These are phyloP conservation scores for Propithecus perrieri DNA, from an alignment of 2,797 vertebrate species.

Conservation along the genomic window DNA sequence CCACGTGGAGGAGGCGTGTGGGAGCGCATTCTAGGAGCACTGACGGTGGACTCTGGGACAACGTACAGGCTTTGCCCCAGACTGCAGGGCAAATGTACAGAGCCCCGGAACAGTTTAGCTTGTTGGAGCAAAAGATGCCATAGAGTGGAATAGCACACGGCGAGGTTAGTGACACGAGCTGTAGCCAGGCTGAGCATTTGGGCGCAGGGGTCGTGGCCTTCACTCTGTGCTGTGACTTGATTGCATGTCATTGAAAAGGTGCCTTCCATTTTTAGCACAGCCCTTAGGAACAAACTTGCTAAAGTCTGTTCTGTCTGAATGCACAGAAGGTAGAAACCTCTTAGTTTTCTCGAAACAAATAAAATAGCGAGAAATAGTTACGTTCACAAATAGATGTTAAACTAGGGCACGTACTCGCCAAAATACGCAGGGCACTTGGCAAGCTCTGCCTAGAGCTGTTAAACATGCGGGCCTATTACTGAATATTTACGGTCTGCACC, in stretches of 20 bases:
- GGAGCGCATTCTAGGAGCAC: background rate
- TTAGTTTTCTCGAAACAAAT: conserved; percentile 39
- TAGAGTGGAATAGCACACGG: too few relatives aligned
- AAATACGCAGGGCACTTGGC: conserved; percentile 52
- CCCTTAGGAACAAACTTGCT: background rate
- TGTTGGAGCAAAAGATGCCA: background rate
- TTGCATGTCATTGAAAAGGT: background rate
- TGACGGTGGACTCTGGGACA: fast-evolving
- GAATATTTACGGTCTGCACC: conserved; percentile 40
- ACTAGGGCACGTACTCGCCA: conserved; percentile 30
- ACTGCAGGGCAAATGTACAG: background rate
- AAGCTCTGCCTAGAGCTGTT: conserved; percentile 19
- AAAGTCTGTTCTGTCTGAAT: background rate
- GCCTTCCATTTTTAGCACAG: background rate
- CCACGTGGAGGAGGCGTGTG: background rate
- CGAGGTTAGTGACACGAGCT: background rate
- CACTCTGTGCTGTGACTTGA: background rate
- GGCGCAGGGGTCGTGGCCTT: background rate
- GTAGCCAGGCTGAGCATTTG: background rate
- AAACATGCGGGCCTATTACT: conserved; percentile 54
- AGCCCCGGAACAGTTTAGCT: background rate
- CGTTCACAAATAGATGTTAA: conserved; percentile 55
- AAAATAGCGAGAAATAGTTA: conserved; percentile 63
- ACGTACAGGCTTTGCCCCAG: background rate
- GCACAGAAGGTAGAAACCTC: conserved; percentile 15